Evolutionary conservation across 2,888 invertebrate genomes (phyloP).

Genomic region (Cephus pulcher): DNA sequence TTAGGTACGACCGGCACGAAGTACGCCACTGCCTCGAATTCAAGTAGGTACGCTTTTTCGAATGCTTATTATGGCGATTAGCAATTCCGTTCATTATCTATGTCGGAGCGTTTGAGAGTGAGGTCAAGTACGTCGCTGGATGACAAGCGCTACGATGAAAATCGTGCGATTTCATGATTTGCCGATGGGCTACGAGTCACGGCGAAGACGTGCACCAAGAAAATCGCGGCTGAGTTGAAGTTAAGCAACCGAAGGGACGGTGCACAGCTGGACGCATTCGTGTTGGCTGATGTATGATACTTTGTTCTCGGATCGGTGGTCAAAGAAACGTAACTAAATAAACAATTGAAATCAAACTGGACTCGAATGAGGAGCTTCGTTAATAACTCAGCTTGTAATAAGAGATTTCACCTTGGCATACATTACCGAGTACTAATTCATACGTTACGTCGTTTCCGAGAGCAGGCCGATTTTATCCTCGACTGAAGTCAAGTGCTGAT

Average conservation of each 20-base stretch:
- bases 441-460: not conserved
- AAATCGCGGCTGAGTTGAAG: not conserved
- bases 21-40: not conserved
- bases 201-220: not conserved
- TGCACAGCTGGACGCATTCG: not conserved
- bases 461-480: not conserved
- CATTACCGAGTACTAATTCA: not conserved
- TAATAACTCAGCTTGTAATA: not conserved
- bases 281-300: not conserved
- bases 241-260: not conserved
- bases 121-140: not conserved
- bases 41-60: not conserved
- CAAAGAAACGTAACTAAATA: not conserved
- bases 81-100: not conserved
- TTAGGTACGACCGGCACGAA: not conserved
- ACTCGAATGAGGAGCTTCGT: not conserved
- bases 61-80: not conserved
- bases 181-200: not conserved
- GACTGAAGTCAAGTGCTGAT: not conserved
- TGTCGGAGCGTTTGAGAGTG: not conserved
- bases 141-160: not conserved
- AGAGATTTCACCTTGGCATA: not conserved
- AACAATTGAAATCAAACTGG: not conserved
- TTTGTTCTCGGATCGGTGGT: not conserved
- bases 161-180: not conserved